phyloP scores from a whole-genome alignment of 2,113 vertebrate species.

The Pongo abelii region DNA sequence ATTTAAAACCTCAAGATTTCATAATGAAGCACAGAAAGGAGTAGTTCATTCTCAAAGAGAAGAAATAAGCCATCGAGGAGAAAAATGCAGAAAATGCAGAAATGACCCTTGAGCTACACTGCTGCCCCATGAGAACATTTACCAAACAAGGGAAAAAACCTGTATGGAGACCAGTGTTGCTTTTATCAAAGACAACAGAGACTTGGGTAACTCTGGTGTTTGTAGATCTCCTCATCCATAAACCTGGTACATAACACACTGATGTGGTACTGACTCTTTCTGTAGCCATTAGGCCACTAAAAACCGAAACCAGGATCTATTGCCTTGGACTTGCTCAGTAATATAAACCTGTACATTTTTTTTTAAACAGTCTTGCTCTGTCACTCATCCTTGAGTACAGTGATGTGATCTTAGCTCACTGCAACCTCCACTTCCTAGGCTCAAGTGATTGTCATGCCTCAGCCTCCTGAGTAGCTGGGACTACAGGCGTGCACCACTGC shows the following conservation, averaged over 20 bases:
- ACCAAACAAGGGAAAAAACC: background rate
- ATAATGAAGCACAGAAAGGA: background rate
- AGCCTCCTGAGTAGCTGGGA: too few relatives aligned
- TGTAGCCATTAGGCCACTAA: background rate
- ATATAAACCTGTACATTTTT: background rate
- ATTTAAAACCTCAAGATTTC: background rate
- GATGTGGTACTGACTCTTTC: background rate
- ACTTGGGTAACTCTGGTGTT: background rate
- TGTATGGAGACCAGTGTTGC: background rate
- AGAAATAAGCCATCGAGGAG: background rate
- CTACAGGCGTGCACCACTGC: too few relatives aligned
- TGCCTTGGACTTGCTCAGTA: background rate
- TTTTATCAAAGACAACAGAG: background rate
- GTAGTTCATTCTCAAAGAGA: background rate
- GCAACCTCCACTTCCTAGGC: too few relatives aligned
- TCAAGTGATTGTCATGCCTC: too few relatives aligned
- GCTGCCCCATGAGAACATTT: background rate
- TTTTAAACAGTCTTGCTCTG: too few relatives aligned
- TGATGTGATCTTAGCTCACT: too few relatives aligned
- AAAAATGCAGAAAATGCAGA: background rate
- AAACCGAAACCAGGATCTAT: background rate
- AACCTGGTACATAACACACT: fast-evolving
- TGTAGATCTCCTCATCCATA: background rate
- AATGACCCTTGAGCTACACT: background rate
- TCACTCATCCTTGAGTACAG: too few relatives aligned